Evolutionary conservation across 2,888 invertebrate genomes (phyloP).

Genomic region (Dione juno): DNA sequence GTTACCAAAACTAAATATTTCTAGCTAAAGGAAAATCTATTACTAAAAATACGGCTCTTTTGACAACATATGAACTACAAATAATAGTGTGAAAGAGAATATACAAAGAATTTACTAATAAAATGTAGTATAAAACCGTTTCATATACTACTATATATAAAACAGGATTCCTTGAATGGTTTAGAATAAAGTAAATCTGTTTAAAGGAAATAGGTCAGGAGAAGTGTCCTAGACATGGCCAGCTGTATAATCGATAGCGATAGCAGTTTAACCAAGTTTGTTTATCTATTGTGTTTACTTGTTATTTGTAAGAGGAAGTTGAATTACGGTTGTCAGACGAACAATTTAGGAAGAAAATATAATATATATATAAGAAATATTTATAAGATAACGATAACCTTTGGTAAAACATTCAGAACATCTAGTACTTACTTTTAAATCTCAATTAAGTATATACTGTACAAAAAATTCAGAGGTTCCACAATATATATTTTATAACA

Average conservation of each 20-base stretch:
- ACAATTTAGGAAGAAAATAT: too few relatives aligned
- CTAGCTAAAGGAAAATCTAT: neutral
- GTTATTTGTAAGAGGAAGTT: conserved; percentile 13
- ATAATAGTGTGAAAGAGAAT: neutral
- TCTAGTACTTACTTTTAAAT: neutral
- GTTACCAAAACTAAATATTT: neutral
- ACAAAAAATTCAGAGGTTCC: neutral
- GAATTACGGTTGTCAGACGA: conserved; percentile 9
- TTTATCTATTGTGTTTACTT: conserved; percentile 26
- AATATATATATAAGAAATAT: too few relatives aligned
- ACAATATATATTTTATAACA: neutral
- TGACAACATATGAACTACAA: neutral
- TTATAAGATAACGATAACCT: too few relatives aligned
- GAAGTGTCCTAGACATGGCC: conserved; percentile 22
- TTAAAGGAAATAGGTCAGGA: conserved; percentile 28
- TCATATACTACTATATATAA: neutral
- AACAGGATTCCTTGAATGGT: conserved; percentile 7
- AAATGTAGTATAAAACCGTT: neutral
- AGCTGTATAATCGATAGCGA: conserved; percentile 27
- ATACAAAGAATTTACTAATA: neutral
- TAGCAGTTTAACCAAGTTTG: conserved; percentile 26
- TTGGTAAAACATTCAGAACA: too few relatives aligned
- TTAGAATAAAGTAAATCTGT: neutral
- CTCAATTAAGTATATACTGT: neutral
- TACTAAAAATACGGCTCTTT: neutral